phyloP scores from a whole-genome alignment of 2,888 invertebrate species.

The Nomada hirtipes region DNA sequence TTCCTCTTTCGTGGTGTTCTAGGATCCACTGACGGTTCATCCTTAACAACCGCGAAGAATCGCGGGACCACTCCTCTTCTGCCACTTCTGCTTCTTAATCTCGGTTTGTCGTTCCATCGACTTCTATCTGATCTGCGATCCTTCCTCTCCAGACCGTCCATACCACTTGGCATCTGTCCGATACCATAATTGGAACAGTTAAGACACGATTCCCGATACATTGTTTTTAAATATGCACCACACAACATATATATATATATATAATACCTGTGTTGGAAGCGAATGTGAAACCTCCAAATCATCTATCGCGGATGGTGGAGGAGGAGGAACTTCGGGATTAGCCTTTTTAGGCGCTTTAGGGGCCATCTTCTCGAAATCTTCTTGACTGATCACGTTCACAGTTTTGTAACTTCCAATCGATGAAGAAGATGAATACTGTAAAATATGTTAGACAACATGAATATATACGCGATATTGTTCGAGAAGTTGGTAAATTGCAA shows the following conservation, averaged over 20 bases:
- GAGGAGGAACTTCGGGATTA: constrained; percentile 92
- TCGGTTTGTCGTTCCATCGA: constrained; percentile 74
- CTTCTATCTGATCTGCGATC: constrained; percentile 75
- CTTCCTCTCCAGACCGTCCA: constrained; percentile 73
- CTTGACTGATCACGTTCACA: constrained; percentile 94
- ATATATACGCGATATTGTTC: no score
- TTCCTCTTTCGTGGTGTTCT: constrained; percentile 93
- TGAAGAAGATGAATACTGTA: constrained; percentile 84
- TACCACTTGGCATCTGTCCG: constrained; percentile 42
- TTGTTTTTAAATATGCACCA: background rate
- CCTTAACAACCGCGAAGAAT: constrained; percentile 98
- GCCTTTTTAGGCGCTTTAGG: constrained; percentile 88
- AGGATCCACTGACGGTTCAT: constrained; percentile 87
- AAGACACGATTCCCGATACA: background rate
- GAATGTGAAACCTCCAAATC: constrained; percentile 77
- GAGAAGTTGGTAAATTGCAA: background rate
- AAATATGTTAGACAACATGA: background rate
- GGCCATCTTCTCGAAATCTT: constrained; percentile 93
- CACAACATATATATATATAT: background rate
- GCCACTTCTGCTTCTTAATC: constrained; percentile 62
- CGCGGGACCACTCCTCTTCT: constrained; percentile 89
- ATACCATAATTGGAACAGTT: background rate
- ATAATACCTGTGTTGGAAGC: constrained; percentile 70
- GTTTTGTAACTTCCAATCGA: constrained; percentile 90
- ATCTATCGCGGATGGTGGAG: constrained; percentile 88